phyloP scores from a whole-genome alignment of 2,888 invertebrate species.

The Anoplius nigerrimus region DNA sequence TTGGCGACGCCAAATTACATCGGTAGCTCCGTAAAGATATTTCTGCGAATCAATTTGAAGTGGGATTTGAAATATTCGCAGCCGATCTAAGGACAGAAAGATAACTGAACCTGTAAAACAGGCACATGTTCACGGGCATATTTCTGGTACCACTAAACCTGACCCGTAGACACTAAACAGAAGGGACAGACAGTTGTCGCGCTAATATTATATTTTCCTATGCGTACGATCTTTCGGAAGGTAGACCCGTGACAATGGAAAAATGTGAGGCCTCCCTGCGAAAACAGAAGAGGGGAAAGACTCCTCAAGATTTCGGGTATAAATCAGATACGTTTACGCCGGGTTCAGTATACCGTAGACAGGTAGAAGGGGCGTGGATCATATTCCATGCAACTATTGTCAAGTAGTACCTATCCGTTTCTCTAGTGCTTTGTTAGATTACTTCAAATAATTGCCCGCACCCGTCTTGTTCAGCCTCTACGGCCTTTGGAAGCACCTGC shows the following conservation, averaged over 20 bases:
- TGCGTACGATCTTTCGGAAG: constrained; percentile 28
- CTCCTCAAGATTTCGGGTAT: constrained; percentile 28
- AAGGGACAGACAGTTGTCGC: too few species aligned
- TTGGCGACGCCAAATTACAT: too few species aligned
- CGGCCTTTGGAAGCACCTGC: constrained; percentile 39
- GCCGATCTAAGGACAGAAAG: too few species aligned
- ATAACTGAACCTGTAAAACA: too few species aligned
- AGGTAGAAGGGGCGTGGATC: constrained; percentile 44
- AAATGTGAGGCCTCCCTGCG: constrained; percentile 16
- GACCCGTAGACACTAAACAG: too few species aligned
- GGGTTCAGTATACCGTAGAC: constrained; percentile 24
- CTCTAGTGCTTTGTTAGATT: constrained; percentile 32
- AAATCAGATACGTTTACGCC: constrained; percentile 45
- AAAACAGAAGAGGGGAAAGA: constrained; percentile 8
- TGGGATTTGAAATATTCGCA: too few species aligned
- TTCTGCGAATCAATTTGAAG: too few species aligned
- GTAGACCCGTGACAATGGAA: constrained; percentile 40
- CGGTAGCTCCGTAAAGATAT: too few species aligned
- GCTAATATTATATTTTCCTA: background rate
- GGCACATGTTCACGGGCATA: too few species aligned
- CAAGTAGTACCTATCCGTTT: constrained; percentile 23
- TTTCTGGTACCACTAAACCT: too few species aligned
- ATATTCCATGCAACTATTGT: constrained; percentile 34
- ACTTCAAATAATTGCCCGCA: background rate
- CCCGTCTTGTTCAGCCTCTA: constrained; percentile 17